Conservation (phyloP, 35 echinoderm and acorn worm genomes). For the Heliocidaris erythrogramma region DNA sequence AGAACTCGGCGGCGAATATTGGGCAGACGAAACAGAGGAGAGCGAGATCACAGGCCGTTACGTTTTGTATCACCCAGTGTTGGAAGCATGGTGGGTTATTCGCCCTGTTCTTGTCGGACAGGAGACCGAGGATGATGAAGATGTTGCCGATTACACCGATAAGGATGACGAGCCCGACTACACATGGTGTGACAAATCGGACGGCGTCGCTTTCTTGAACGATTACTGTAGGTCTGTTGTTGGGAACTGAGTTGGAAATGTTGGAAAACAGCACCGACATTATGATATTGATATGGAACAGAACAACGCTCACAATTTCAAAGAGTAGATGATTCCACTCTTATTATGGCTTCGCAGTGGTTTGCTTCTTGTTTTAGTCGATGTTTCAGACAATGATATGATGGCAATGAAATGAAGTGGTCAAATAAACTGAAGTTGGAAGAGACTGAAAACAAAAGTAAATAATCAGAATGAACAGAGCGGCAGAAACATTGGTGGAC, state of each 20-base stretch:
- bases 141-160: slow-evolving; percentile 27
- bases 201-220: not conserved
- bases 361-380: too few species aligned
- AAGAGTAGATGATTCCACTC: too few species aligned
- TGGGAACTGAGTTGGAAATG: not conserved
- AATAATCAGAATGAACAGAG: too few species aligned
- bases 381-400: too few species aligned
- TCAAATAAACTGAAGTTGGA: not conserved
- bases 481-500: too few species aligned
- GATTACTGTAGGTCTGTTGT: not conserved
- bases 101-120: not conserved
- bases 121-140: slow-evolving; percentile 19
- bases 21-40: slow-evolving; percentile 28
- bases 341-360: too few species aligned
- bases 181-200: slow-evolving; percentile 36
- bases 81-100: not conserved
- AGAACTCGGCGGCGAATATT: slow-evolving; percentile 28
- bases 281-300: not conserved
- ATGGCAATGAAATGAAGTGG: too few species aligned
- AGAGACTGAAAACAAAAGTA: not conserved
- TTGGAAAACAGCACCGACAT: not conserved
- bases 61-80: slow-evolving; percentile 24
- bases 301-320: not conserved
- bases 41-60: not conserved
- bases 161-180: slow-evolving; percentile 7